phyloP scores from a whole-genome alignment of 2,113 vertebrate genomes.

The Xenopus tropicalis region DNA sequence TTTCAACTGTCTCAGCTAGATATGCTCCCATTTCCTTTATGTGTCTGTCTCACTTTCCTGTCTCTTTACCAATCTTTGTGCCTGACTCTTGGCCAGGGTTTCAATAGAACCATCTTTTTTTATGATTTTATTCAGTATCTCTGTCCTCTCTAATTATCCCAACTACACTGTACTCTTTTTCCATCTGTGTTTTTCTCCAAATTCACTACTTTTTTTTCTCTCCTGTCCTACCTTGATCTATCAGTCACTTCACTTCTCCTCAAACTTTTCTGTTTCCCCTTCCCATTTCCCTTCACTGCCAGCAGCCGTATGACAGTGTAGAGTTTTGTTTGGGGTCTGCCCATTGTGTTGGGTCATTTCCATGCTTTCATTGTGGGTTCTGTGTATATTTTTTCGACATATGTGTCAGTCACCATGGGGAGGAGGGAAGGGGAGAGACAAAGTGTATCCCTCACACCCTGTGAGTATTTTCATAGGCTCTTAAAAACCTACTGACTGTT shows the following conservation, averaged over 20 bases:
- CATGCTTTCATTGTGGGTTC: conserved; percentile 39
- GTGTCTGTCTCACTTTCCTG: conserved; percentile 25
- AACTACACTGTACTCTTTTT: background rate
- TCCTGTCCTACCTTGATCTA: no score
- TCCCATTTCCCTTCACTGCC: conserved; percentile 14
- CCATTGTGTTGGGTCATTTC: conserved; percentile 8
- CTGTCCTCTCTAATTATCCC: conserved; percentile 7
- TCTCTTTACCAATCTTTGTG: background rate
- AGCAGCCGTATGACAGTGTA: conserved; percentile 36
- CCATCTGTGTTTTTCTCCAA: background rate
- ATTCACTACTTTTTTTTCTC: background rate
- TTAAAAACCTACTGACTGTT: no score
- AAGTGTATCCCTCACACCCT: conserved; percentile 15
- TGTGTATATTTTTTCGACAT: conserved; percentile 27
- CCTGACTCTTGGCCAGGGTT: background rate
- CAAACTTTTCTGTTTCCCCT: background rate
- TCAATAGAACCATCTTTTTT: background rate
- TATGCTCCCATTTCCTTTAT: conserved; percentile 18
- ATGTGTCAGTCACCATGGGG: conserved; percentile 31
- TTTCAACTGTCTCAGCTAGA: conserved; percentile 22
- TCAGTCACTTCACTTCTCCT: background rate
- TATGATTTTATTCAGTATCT: background rate
- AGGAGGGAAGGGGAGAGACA: conserved; percentile 37
- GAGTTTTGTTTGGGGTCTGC: conserved; percentile 20
- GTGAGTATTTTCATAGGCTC: background rate